Evolutionary conservation across 2,797 vertebrate species (phyloP).

Genomic region (Enteromius radiatus): DNA sequence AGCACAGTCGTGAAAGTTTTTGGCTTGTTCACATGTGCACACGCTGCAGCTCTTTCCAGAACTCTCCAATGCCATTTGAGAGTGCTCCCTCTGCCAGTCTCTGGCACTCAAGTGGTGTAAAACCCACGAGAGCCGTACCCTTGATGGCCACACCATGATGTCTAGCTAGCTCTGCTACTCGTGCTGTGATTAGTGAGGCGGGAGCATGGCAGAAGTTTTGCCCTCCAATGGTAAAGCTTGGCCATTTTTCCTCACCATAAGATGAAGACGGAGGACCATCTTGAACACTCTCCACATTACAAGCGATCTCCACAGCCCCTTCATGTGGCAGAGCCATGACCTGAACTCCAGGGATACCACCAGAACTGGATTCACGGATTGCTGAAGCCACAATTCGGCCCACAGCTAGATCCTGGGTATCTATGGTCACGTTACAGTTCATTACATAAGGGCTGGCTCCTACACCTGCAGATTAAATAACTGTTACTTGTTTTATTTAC

Average conservation of each 20-base stretch:
- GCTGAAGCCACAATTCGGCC: conserved; percentile 71
- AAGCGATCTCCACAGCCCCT: conserved; percentile 78
- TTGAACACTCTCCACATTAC: conserved; percentile 78
- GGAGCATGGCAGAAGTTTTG: conserved; percentile 72
- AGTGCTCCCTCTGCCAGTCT: conserved; percentile 74
- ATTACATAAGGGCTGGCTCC: conserved; percentile 78
- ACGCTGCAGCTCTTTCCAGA: conserved; percentile 75
- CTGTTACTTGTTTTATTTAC: not conserved
- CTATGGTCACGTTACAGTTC: conserved; percentile 82
- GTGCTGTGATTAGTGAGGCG: conserved; percentile 70
- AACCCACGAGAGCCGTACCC: conserved; percentile 76
- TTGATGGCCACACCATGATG: conserved; percentile 63
- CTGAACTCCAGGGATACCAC: conserved; percentile 78
- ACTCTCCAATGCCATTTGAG: conserved; percentile 70
- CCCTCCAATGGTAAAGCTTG: conserved; percentile 65
- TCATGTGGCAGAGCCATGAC: conserved; percentile 76
- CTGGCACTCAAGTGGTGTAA: conserved; percentile 76
- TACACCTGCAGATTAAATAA: conserved; percentile 66
- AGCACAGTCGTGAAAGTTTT: not conserved
- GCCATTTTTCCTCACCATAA: conserved; percentile 57
- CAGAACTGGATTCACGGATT: conserved; percentile 69
- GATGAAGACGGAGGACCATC: conserved; percentile 36
- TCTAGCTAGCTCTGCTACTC: conserved; percentile 72
- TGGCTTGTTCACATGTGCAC: conserved; percentile 72
- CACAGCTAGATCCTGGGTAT: conserved; percentile 73